Percentiles rank a stretch among this genome's conserved stretches.
phyloP scores from a whole-genome alignment of 2,888 invertebrate species.

The Parnassius smintheus region DNA sequence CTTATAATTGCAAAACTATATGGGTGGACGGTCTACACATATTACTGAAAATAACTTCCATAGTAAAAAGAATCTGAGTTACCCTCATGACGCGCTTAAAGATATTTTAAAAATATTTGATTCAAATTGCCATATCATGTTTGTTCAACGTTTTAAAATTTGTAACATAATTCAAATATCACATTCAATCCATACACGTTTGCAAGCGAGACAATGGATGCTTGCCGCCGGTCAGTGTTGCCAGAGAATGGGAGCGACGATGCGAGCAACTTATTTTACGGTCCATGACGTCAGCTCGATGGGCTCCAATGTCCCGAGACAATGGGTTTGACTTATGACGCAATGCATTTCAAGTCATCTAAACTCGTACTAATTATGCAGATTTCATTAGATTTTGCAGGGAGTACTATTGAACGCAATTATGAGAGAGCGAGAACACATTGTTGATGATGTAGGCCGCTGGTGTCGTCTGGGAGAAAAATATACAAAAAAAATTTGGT shows the following conservation, averaged over 20 bases:
- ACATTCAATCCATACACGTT: slow-evolving; percentile 67
- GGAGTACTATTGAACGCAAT: too few species aligned
- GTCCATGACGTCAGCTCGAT: slow-evolving; percentile 62
- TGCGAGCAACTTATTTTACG: slow-evolving; percentile 76
- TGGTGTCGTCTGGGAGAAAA: too few species aligned
- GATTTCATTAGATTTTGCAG: too few species aligned
- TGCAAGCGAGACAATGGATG: slow-evolving; percentile 70
- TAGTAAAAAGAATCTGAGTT: too few species aligned
- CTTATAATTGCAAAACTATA: too few species aligned
- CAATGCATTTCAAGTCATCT: slow-evolving; percentile 25
- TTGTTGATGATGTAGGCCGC: too few species aligned
- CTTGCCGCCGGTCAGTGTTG: slow-evolving; percentile 60
- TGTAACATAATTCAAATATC: slow-evolving; percentile 27
- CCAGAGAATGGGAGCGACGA: slow-evolving; percentile 65
- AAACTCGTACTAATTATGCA: slow-evolving; percentile 8
- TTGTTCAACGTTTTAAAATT: neutral
- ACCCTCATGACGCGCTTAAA: too few species aligned
- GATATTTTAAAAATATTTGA: too few species aligned
- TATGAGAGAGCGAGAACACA: too few species aligned
- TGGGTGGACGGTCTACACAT: too few species aligned
- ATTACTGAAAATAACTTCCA: too few species aligned
- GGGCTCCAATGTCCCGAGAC: slow-evolving; percentile 30
- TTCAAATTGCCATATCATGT: neutral
- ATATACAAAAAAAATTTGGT: too few species aligned
- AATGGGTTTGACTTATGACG: slow-evolving; percentile 26